Base-by-base conservation (phyloP, 2,113 vertebrate genomes). In the Hoplias malabaricus region DNA sequence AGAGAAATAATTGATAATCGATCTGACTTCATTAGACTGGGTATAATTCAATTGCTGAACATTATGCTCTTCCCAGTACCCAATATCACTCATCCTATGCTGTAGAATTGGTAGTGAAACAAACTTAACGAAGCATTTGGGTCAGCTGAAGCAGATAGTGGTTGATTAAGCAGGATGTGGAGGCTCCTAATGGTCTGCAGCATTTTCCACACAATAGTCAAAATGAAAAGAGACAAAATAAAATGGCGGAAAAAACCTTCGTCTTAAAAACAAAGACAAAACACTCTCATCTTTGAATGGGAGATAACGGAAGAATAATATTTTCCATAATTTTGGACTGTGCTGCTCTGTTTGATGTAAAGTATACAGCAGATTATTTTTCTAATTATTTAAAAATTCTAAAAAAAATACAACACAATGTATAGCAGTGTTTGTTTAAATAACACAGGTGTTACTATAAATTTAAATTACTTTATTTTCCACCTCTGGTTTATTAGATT, bases 131-230 rank as follows among this genome's bases (percentile, higher is more conserved):
- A 12, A 21, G 50, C 6, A n/a, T 36, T n/a, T 48, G 46, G 46
- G 46, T n/a, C 14, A 19, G 46, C 46, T 48, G 46, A 34, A 57
- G 56, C 4, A 50, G 54, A 69, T 36, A 33, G 50, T 29, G 53
- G 36, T 31, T 74, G 29, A 72, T 57, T 34, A 57, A n/a, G 33
- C 69, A 72, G 69, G 27, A 61, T 36, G 59, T n/a, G 34, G 14
- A 19, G 31, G 11, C 57, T 19, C 57, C 27, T 61, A 19, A 33
- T 1, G 6, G 31, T n/a, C 56, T 59, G 25, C 54, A 57, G 0
- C 14, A 12, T 4, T 4, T 57, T 61, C 57, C 6, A 10, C 13
- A 33, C 8, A 2, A 1, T 5, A 7, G 19, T 31, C 19, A 23
- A 21, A n/a, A 5, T 5, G 19, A n/a, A n/a, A n/a, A n/a, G n/a